A percentile compares a stretch with the other conserved stretches of the same genome.
Conservation (phyloP, 2,888 invertebrate genomes). For the Dione juno region DNA sequence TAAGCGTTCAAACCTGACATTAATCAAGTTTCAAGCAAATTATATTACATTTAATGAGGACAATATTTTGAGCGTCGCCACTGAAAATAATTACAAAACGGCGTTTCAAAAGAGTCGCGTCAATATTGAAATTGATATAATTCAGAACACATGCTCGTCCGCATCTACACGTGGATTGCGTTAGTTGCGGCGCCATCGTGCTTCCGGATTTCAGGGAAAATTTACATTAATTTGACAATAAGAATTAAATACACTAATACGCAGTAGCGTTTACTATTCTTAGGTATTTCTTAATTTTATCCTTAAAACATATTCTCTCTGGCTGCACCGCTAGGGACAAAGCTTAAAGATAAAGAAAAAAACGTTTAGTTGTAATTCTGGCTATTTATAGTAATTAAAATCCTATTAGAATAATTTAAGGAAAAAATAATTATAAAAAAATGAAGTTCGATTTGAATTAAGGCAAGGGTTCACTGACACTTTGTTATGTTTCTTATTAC, state of each 20-base stretch:
- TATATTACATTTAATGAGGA: slow-evolving; percentile 21
- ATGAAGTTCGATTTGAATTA: background rate
- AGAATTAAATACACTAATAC: no score
- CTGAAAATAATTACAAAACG: slow-evolving; percentile 34
- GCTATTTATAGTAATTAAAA: background rate
- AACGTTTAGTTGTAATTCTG: no score
- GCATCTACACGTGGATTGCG: slow-evolving; percentile 27
- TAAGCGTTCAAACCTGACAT: slow-evolving; percentile 2
- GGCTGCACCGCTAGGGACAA: no score
- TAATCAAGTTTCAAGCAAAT: slow-evolving; percentile 22
- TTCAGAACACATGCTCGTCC: slow-evolving; percentile 36
- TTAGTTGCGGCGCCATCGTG: slow-evolving; percentile 34
- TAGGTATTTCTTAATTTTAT: no score
- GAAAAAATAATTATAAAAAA: background rate
- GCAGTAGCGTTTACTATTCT: no score
- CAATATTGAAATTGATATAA: slow-evolving; percentile 37
- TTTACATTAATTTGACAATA: background rate
- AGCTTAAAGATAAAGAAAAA: no score
- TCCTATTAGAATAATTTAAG: background rate
- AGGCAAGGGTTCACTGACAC: background rate
- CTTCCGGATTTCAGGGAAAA: slow-evolving; percentile 25
- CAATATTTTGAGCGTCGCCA: slow-evolving; percentile 27
- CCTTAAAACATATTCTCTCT: no score
- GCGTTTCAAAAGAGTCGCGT: slow-evolving; percentile 22
- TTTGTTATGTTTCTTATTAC: slow-evolving; percentile 1